Evolutionary conservation across 2,888 invertebrate genomes (phyloP), one percentile per base, ranked within the genome.

Genomic region (Epinotia ramella): DNA sequence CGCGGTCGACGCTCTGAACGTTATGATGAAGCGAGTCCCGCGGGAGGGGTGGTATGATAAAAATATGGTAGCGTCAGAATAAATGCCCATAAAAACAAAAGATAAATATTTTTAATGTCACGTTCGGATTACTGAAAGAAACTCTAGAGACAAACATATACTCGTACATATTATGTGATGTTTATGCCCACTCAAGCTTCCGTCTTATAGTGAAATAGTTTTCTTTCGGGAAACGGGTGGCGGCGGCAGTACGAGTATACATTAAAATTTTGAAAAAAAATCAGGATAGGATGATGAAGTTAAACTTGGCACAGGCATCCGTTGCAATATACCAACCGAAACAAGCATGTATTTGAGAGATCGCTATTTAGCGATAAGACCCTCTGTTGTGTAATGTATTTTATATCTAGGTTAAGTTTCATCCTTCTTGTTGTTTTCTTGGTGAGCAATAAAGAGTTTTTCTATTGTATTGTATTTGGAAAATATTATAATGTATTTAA

Each of bases 11-110:
- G 81, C 84, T 84, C 82, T 80, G 85, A 86, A 85, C 86, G 84
- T 88, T 89, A 88, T 89, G 89, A 90, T 89, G 88, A 87, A 90
- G 89, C 89, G 73, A 67, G 77, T 60, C 73, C 73, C 73, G 79
- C 74, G 78, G 71, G 76, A 80, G 81, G 79, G 79, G 77, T 18
- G 20, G 69, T n/a, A 16, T 60, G 69, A 69, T 69, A 69, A 69
- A 69, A 69, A 69, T 60, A 60, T 20, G 24, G 69, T 69, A 69
- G 59, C 59, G 69, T 69, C 69, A 46, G 69, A 46, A 69, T 69
- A 20, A 69, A 69, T 24, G 69, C 24, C n/a, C 16, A 59, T 69
- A 2, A 60, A 60, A 46, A 53, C n/a, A 49, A 12, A 49, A 16
- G 49, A 40, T 40, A 9, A 9, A 40, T 40, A 40, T 40, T 40